Base-by-base conservation (phyloP, 2,113 vertebrate species). In the Thymallus thymallus region DNA sequence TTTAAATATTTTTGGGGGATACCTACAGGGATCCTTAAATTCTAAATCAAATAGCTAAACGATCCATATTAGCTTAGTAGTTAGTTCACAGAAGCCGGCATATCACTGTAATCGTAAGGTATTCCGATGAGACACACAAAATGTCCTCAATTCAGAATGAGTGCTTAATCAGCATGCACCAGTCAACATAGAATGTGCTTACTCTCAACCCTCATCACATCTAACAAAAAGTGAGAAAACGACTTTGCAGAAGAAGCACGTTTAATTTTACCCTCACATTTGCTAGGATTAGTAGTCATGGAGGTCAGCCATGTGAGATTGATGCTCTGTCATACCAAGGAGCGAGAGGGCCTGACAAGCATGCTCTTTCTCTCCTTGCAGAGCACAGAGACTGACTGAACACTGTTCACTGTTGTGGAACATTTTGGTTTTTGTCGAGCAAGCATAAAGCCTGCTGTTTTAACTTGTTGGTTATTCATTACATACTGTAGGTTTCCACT, bases 391-490 rank as follows among this genome's bases (percentile, higher is more conserved):
- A 55, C 51, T 55, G 51, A 55, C 14, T 41, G 35, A 41, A 41
- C 35, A 41, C 35, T 41, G 35, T 9, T 41, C 9, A 41, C 65
- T 73, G 68, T 30, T 60, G 62, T 41, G 80, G 48, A 35, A 79
- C 82, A 69, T 13, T 70, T 26, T 72, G 9, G 7, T 41, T 82
- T 79, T 85, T 55, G 51, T 55, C 5, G 16, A 55, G 70, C 74
- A 74, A 73, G 62, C 62, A 68, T 6, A 26, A 30, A 6, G 45
- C n/a, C 24, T 68, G 32, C 24, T 32, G 63, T 65, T 16, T 51
- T 13, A 51, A 51, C 48, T 51, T 51, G 35, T 41, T 10, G 35
- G 35, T 41, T 41, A 41, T 41, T 10, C 35, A 41, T 41, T 12
- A 41, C 35, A 41, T 41, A 41, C 35, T 41, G 35, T 41, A 41